Evolutionary conservation across 64 coral and sea anemone species (phyloP).

Genomic region (Exaiptasia diaphana): DNA sequence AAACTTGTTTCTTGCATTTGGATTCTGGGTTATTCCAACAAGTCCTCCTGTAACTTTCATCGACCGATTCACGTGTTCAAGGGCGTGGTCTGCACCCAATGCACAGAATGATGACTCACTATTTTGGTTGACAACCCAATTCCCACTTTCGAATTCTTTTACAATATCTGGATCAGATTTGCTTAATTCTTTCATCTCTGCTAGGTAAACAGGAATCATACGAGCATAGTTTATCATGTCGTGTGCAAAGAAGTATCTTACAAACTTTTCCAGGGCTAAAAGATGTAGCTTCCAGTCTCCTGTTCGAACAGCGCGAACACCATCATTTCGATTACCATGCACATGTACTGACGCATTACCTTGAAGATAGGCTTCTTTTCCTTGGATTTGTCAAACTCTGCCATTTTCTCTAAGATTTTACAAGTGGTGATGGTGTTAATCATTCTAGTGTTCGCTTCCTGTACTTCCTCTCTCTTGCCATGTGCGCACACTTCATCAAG

Average conservation of each 20-base stretch:
- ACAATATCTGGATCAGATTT: constrained; percentile 52
- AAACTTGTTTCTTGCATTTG: constrained; percentile 36
- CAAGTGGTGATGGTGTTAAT: neutral
- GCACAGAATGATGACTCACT: constrained; percentile 5
- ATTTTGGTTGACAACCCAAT: constrained; percentile 43
- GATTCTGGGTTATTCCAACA: constrained; percentile 43
- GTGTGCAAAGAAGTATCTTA: constrained; percentile 44
- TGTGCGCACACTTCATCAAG: constrained; percentile 29
- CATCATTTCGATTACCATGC: constrained; percentile 59
- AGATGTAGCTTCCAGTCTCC: constrained; percentile 10
- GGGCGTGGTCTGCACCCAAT: neutral
- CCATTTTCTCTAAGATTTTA: constrained; percentile 32
- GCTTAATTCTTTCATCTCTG: constrained; percentile 17
- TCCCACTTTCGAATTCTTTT: constrained; percentile 16
- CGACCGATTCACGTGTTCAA: constrained; percentile 15
- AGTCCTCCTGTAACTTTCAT: constrained; percentile 58
- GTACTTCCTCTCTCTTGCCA: constrained; percentile 21
- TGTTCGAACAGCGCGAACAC: constrained; percentile 36
- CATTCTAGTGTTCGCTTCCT: neutral
- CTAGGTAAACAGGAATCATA: constrained; percentile 51
- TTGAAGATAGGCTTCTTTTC: constrained; percentile 34
- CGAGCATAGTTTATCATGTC: constrained; percentile 51
- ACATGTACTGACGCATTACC: constrained; percentile 39
- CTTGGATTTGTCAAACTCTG: constrained; percentile 20
- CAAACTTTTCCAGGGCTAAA: constrained; percentile 1